A percentile compares a stretch with the other conserved stretches of the same genome.
Conservation (phyloP, 2,888 invertebrate genomes). For the Rambutsinella grinnellia region DNA sequence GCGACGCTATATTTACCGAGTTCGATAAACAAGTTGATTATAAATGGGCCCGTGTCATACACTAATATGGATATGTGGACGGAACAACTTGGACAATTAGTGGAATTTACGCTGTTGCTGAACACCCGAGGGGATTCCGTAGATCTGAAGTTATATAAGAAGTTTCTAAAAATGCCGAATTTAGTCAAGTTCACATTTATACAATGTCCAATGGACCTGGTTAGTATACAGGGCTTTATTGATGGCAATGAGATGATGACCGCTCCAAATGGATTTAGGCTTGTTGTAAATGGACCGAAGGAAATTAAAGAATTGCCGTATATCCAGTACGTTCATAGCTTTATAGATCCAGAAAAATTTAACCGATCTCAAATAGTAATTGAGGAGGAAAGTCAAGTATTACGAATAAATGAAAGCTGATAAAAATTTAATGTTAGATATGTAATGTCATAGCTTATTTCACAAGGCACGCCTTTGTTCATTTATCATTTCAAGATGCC, state of each 20-base stretch:
- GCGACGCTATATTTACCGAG: constrained; percentile 21
- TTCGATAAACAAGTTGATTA: constrained; percentile 29
- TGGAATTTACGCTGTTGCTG: constrained; percentile 35
- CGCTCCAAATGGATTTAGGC: constrained; percentile 4
- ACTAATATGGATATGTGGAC: constrained; percentile 34
- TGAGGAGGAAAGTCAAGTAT: constrained; percentile 10
- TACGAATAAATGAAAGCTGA: background rate
- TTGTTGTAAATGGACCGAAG: constrained; percentile 16
- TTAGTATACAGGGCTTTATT: constrained; percentile 10
- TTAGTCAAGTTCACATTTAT: constrained; percentile 37
- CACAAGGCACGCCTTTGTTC: background rate
- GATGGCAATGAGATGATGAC: background rate
- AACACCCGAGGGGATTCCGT: constrained; percentile 40
- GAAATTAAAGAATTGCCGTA: constrained; percentile 28
- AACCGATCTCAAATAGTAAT: constrained; percentile 23
- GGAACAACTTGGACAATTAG: constrained; percentile 25
- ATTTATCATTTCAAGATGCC: constrained; percentile 14
- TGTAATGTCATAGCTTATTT: background rate
- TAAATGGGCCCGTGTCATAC: constrained; percentile 48
- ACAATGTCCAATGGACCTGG: constrained; percentile 48
- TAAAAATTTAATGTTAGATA: background rate
- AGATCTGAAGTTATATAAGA: constrained; percentile 38
- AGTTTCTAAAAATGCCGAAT: constrained; percentile 42
- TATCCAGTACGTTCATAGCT: constrained; percentile 36
- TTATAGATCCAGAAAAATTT: constrained; percentile 19